A percentile compares a stretch with the other conserved stretches of the same genome.
These are phyloP conservation scores for Ceryle rudis DNA, from an alignment of 2,797 vertebrate genomes.

Conservation along the genomic window DNA sequence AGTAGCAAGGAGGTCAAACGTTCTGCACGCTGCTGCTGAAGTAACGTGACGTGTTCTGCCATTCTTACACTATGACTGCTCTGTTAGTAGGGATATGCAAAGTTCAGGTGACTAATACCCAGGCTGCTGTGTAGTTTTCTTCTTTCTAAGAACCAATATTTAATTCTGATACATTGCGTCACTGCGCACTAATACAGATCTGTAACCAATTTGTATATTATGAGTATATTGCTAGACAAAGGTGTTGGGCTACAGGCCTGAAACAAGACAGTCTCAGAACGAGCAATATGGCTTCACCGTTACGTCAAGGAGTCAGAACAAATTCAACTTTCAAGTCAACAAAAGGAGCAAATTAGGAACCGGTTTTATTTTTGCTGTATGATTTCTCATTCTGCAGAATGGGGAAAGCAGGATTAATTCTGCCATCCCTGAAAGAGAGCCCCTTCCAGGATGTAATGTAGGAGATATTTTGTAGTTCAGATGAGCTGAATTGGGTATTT, in stretches of 20 bases:
- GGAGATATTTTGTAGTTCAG: background rate
- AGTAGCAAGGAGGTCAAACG: background rate
- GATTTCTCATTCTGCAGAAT: background rate
- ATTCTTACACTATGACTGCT: background rate
- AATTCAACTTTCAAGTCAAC: background rate
- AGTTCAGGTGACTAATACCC: background rate
- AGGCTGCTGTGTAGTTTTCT: background rate
- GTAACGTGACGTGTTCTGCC: background rate
- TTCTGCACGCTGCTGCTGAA: rapidly evolving
- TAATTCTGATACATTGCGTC: background rate
- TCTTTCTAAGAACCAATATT: background rate
- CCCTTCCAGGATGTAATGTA: background rate
- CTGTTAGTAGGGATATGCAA: background rate
- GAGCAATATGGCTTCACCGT: background rate
- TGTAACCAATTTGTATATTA: background rate
- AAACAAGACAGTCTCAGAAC: background rate
- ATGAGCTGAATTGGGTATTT: background rate
- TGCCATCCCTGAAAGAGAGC: background rate
- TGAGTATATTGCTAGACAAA: background rate
- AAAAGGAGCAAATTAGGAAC: background rate
- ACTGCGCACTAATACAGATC: too few relatives aligned
- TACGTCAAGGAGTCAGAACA: rapidly evolving
- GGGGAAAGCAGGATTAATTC: background rate
- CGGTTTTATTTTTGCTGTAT: background rate
- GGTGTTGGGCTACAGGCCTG: background rate